Conservation (phyloP, 2,797 vertebrate species). For the Mus spretus region DNA sequence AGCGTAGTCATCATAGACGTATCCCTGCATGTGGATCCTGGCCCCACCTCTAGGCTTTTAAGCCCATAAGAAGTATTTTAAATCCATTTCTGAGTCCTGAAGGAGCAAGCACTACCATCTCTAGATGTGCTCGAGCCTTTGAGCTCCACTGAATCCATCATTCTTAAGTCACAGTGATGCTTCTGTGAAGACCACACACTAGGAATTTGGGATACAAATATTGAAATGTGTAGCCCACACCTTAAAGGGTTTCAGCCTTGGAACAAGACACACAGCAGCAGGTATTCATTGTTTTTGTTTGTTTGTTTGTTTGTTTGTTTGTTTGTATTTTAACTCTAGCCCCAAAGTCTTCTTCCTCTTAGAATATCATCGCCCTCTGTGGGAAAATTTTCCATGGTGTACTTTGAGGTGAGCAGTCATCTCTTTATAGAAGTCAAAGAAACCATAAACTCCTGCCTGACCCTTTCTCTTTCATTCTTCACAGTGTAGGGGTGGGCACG, state of each 20-base stretch:
- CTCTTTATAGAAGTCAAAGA: not conserved
- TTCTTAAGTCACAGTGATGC: not conserved
- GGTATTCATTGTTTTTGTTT: not conserved
- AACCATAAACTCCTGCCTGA: not conserved
- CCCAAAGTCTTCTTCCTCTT: conserved; percentile 19
- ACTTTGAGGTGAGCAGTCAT: not conserved
- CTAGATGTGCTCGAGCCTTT: not conserved
- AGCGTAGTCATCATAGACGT: not conserved
- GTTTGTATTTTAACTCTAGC: not conserved
- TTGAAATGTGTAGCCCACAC: not conserved
- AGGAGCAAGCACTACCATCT: not conserved
- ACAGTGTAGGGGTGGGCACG: not conserved
- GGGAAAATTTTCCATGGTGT: not conserved
- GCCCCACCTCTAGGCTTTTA: not conserved
- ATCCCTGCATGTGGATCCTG: not conserved
- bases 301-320: not conserved
- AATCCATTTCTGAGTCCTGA: too few species aligned
- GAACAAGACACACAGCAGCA: not conserved
- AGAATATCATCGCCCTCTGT: not conserved
- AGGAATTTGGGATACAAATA: not conserved
- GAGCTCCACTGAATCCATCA: not conserved
- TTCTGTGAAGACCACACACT: not conserved
- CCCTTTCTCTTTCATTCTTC: not conserved
- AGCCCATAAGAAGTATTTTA: not conserved
- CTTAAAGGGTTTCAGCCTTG: not conserved